phyloP scores from a whole-genome alignment of 2,888 invertebrate species.

The Dioctria linearis region DNA sequence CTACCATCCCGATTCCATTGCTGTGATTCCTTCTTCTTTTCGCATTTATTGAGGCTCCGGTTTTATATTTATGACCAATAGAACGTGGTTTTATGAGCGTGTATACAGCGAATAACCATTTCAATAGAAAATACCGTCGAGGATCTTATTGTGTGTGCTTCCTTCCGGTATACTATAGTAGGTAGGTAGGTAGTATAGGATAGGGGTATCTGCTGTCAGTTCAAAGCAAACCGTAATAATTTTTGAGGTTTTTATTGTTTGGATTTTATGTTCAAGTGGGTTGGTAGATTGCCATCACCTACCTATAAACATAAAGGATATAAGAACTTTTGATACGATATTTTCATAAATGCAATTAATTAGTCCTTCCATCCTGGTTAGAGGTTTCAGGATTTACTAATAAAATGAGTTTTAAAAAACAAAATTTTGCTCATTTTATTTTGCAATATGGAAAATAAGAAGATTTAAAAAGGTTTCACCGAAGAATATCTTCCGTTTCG shows the following conservation, averaged over 20 bases:
- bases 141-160: slow-evolving; percentile 17
- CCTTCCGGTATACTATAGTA: slow-evolving; percentile 2
- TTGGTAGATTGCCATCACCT: not conserved
- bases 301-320: too few species aligned
- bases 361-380: too few species aligned
- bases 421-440: too few species aligned
- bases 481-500: slow-evolving; percentile 21
- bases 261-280: not conserved
- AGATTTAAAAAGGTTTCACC: not conserved
- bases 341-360: too few species aligned
- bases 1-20: not conserved
- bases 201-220: too few species aligned
- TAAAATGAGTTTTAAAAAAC: too few species aligned
- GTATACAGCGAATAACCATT: slow-evolving; percentile 37
- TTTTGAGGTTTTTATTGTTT: not conserved
- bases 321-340: too few species aligned
- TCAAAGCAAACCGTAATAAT: not conserved
- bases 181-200: too few species aligned
- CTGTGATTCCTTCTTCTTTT: slow-evolving; percentile 26
- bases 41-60: slow-evolving; percentile 34
- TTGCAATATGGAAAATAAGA: slow-evolving; percentile 3
- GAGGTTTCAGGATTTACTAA: too few species aligned
- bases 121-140: slow-evolving; percentile 29
- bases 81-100: slow-evolving; percentile 36
- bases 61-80: slow-evolving; percentile 42